Evolutionary conservation across 2,797 vertebrate genomes (phyloP).

Genomic region (Rousettus madagascariensis): DNA sequence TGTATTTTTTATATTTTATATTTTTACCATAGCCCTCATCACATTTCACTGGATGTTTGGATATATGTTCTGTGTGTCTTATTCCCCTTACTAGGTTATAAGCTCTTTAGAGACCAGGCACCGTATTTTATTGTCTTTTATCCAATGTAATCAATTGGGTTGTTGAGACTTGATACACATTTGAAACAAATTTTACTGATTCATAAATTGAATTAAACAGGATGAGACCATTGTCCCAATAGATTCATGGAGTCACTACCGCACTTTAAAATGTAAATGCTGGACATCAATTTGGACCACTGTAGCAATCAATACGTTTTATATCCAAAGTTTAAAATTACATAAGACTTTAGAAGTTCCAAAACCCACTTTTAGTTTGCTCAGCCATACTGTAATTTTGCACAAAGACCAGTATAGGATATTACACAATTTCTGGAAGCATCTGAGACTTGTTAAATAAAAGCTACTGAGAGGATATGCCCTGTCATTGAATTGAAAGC

Average conservation of each 20-base stretch:
- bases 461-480: slow-evolving; percentile 67
- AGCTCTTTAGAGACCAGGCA: not conserved
- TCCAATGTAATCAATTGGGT: not conserved
- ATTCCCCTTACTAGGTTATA: not conserved
- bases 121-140: not conserved
- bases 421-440: slow-evolving; percentile 79
- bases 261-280: not conserved
- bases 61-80: not conserved
- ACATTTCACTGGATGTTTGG: not conserved
- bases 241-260: not conserved
- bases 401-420: slow-evolving; percentile 45
- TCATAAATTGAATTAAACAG: slow-evolving; percentile 7
- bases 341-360: slow-evolving; percentile 66
- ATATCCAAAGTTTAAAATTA: slow-evolving; percentile 74
- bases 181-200: slow-evolving; percentile 37
- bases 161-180: not conserved
- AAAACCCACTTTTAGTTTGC: slow-evolving; percentile 69
- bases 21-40: not conserved
- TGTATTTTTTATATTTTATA: not conserved
- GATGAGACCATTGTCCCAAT: not conserved
- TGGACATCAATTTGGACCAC: not conserved
- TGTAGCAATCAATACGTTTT: slow-evolving; percentile 63
- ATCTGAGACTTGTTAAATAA: slow-evolving; percentile 75
- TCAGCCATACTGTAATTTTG: slow-evolving; percentile 69
- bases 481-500: slow-evolving; percentile 74